phyloP scores from a whole-genome alignment of 2,113 vertebrate species.

The Bos taurus region ARS-UCD2.0 NC_037331.1:85485501-85486000 shows the following conservation, averaged over 20 bases:
- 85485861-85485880: background rate
- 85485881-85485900: background rate
- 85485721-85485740: background rate
- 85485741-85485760: background rate
- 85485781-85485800: background rate
- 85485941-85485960: background rate
- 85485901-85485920: background rate
- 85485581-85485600: background rate
- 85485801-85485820: background rate
- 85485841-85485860: background rate
- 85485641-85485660: background rate
- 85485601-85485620: background rate
- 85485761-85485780: background rate
- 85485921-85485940: background rate
- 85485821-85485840: background rate
- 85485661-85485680: background rate
- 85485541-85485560: background rate
- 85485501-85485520: background rate
- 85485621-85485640: background rate
- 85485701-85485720: background rate
- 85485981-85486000: background rate
- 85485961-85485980: background rate
- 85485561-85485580: background rate
- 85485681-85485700: background rate
- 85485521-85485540: background rate